Percentiles rank a stretch among this genome's conserved stretches.
These are phyloP conservation scores for Ianthella basta DNA, from an alignment of 37 sponge, comb jelly and placozoan genomes.

Conservation along the genomic window DNA sequence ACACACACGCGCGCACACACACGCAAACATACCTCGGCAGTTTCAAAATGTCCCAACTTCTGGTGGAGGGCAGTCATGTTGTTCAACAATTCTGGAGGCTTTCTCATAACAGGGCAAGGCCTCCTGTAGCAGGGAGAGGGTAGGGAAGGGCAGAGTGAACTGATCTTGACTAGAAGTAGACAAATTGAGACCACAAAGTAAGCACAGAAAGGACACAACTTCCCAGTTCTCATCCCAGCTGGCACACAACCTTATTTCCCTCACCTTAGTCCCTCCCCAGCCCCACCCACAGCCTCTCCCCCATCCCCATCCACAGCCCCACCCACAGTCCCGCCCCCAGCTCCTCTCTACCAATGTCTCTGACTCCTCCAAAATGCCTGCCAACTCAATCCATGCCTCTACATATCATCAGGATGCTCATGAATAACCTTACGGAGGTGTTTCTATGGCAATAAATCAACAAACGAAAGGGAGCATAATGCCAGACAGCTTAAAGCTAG, in stretches of 20 bases:
- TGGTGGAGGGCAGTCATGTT: constrained; percentile 85
- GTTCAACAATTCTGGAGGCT: constrained; percentile 96
- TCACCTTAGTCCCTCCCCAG: too few species aligned
- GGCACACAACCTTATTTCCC: too few species aligned
- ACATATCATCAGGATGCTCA: constrained; percentile 93
- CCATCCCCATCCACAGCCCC: neutral
- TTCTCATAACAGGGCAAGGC: constrained; percentile 86
- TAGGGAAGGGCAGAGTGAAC: too few species aligned
- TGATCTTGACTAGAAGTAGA: too few species aligned
- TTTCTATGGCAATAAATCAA: constrained; percentile 22
- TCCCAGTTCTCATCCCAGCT: too few species aligned
- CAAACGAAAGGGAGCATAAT: too few species aligned
- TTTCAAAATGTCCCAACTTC: constrained; percentile 66
- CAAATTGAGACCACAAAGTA: too few species aligned
- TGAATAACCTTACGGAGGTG: constrained; percentile 82
- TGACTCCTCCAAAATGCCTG: constrained; percentile 79
- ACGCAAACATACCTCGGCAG: constrained; percentile 63
- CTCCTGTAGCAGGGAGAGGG: constrained; percentile 62
- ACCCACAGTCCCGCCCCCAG: neutral
- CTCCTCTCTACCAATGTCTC: constrained; percentile 47
- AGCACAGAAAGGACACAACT: too few species aligned
- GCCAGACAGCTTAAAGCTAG: too few species aligned
- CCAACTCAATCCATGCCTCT: constrained; percentile 98
- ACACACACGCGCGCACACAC: too few species aligned
- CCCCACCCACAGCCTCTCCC: too few species aligned